Percentiles rank a stretch among this genome's conserved stretches.
Evolutionary conservation across 2,888 invertebrate genomes (phyloP).

Genomic region (Leptinotarsa rubiginosa): DNA sequence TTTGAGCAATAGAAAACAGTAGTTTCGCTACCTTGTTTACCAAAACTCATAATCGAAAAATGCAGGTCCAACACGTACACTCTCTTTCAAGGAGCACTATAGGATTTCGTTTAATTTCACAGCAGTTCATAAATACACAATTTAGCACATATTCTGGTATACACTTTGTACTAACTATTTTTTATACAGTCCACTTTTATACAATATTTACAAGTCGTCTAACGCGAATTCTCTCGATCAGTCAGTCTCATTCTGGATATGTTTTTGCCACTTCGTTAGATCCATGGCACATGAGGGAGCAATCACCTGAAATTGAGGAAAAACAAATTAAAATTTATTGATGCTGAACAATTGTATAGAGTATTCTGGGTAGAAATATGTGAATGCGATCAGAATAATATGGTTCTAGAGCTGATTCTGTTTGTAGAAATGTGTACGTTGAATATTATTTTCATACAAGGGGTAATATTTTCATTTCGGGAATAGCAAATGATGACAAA

Average conservation of each 20-base stretch:
- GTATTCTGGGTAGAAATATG: too few relatives aligned
- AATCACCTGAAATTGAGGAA: conserved; percentile 31
- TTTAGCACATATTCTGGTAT: conserved; percentile 50
- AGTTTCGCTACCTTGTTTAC: not conserved
- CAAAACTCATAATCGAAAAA: not conserved
- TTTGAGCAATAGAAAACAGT: not conserved
- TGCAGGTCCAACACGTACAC: conserved; percentile 7
- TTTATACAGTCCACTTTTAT: conserved; percentile 41
- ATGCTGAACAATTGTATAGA: too few relatives aligned
- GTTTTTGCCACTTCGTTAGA: conserved; percentile 48
- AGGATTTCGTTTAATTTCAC: conserved; percentile 23
- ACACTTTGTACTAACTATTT: conserved; percentile 48
- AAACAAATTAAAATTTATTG: not conserved
- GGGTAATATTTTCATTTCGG: too few relatives aligned
- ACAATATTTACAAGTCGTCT: conserved; percentile 49
- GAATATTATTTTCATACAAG: too few relatives aligned
- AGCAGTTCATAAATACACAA: conserved; percentile 45
- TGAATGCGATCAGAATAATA: too few relatives aligned
- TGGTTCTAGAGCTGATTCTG: too few relatives aligned
- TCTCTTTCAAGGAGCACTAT: conserved; percentile 27
- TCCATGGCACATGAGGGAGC: conserved; percentile 38
- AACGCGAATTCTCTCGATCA: conserved; percentile 33
- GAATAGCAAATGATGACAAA: too few relatives aligned
- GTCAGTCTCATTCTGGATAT: conserved; percentile 61
- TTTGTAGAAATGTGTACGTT: too few relatives aligned